A percentile compares a stretch with the other conserved stretches of the same genome.
Evolutionary conservation across 2,797 vertebrate species (phyloP).

Genomic region (Hyperoplus immaculatus): DNA sequence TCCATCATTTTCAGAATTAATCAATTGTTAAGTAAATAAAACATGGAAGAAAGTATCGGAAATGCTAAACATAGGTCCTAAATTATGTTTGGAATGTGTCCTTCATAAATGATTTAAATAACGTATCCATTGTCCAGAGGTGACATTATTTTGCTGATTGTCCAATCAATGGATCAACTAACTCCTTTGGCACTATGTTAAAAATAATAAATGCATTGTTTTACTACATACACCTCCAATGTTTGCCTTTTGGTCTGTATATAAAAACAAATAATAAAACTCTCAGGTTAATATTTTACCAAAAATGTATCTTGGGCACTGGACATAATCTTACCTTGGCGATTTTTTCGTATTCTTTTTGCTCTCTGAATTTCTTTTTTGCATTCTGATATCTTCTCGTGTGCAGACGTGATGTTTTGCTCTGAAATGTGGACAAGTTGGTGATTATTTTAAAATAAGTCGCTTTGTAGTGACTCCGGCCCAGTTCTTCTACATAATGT

Average conservation of each 20-base stretch:
- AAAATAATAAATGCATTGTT: neutral
- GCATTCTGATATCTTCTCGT: constrained; percentile 97
- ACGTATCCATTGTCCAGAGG: no score
- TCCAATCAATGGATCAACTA: neutral
- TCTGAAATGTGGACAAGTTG: constrained; percentile 78
- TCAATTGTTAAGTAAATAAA: neutral
- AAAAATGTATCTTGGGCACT: neutral
- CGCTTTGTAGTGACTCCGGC: neutral
- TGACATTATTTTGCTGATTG: neutral
- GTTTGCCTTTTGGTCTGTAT: neutral
- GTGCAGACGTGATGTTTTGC: constrained; percentile 94
- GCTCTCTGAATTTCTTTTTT: constrained; percentile 99
- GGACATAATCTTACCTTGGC: constrained; percentile 89
- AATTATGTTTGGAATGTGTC: no score
- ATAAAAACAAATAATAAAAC: neutral
- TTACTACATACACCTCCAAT: neutral
- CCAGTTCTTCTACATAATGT: neutral
- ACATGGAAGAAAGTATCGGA: no score
- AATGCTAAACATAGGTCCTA: no score
- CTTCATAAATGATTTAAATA: no score
- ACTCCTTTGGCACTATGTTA: neutral
- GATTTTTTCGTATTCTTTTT: constrained; percentile 98
- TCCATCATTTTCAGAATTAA: neutral
- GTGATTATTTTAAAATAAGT: neutral
- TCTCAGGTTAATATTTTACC: neutral